Evolutionary conservation across 2,888 invertebrate genomes (phyloP), one percentile per base, ranked within the genome.

Genomic region (Adela reaumurella): DNA sequence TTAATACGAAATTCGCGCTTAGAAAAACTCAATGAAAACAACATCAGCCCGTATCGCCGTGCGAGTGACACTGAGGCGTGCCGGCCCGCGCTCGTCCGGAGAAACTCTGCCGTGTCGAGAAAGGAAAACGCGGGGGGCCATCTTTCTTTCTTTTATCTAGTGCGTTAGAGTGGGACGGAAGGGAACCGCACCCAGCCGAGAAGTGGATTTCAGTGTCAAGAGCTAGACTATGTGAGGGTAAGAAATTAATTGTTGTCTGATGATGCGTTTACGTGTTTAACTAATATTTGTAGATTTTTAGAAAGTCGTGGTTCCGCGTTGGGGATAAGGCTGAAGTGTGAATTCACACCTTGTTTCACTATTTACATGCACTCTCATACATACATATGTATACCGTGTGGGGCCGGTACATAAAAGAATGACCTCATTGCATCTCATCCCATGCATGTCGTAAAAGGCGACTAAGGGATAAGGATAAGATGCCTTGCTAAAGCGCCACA

Each of bases 121-220:
- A 76, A 76, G 72, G 73, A 74, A 74, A 74, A 72, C 71, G 63
- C 58, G 52, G 49, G 58, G 54, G 52, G 52, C 53, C 58, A 51
- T 73, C 76, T 67, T 72, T 62, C 52, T 76, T 67, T 52, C 61
- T 58, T 65, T 14, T 46, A 24, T 35, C 35, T 14, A 14, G 35
- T 14, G 54, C 67, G 73, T 56, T 54, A 8, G 43, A 65, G 62
- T 62, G 72, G 73, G 57, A 56, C 65, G 59, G 57, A 62, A 64
- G 64, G 65, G 57, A 64, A 67, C 69, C 67, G 61, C 70, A 69
- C 73, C 43, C 43, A 28, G 6, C 46, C 43, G 4, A 20, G 46
- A 49, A 46, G 72, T 74, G 67, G 74, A 69, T 69, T 74, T 68
- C 57, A 72, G 71, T 76, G 73, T 73, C 73, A 76, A 65, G 61